These are phyloP conservation scores for Pluvianellus socialis DNA, from an alignment of 2,113 vertebrate species.

Conservation along the genomic window DNA sequence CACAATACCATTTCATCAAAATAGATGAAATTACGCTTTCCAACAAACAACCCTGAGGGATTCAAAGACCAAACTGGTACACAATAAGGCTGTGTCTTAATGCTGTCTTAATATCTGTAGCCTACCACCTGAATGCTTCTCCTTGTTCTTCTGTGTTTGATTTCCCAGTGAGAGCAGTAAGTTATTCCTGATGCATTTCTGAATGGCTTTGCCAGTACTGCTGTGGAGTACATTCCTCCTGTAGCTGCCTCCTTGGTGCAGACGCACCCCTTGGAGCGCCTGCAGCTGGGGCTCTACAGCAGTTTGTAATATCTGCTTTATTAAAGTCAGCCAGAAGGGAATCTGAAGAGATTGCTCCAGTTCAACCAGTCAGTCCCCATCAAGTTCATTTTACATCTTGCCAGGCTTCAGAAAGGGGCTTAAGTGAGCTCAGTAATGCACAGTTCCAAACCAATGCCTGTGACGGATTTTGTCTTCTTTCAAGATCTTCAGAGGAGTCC, in stretches of 20 bases:
- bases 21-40: neutral
- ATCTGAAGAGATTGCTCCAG: neutral
- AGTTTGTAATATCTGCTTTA: neutral
- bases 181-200: neutral
- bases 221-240: neutral
- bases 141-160: neutral
- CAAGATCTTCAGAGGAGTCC: neutral
- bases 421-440: neutral
- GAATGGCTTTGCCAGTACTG: neutral
- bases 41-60: neutral
- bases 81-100: neutral
- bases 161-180: neutral
- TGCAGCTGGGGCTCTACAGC: neutral
- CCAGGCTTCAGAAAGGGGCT: neutral
- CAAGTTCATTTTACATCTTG: neutral
- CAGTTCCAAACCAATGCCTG: neutral
- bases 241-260: neutral
- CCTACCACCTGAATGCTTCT: neutral
- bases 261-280: neutral
- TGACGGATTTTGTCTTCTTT: neutral
- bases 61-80: too few relatives aligned
- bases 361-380: neutral
- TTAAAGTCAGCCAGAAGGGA: neutral
- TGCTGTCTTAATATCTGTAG: neutral
- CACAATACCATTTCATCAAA: neutral